These are phyloP conservation scores for Bubalus kerabau DNA, from an alignment of 2,113 vertebrate genomes.

Conservation along the genomic window DNA sequence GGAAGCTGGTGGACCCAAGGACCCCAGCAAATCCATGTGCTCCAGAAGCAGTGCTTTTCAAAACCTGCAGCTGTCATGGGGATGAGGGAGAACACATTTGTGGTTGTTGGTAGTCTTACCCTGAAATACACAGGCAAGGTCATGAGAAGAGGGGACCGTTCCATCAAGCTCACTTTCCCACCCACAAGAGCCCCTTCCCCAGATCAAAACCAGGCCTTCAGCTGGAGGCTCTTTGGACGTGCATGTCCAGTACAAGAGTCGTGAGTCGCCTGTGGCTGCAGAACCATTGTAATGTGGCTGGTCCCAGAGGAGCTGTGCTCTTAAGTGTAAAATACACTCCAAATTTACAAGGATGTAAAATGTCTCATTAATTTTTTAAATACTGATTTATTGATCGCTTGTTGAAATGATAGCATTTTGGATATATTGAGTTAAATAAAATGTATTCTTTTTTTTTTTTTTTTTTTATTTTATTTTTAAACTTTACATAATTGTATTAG, in stretches of 20 bases:
- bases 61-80: not conserved
- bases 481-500: too few relatives aligned
- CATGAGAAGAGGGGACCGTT: not conserved
- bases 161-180: not conserved
- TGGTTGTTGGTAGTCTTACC: not conserved
- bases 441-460: not conserved
- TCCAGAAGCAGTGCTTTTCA: not conserved
- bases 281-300: not conserved
- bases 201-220: not conserved
- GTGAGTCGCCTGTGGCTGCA: not conserved
- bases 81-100: rapidly evolving
- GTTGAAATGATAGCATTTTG: not conserved
- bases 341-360: not conserved
- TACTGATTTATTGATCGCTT: not conserved
- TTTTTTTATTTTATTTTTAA: too few relatives aligned
- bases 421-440: not conserved
- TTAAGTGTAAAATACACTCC: not conserved
- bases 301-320: not conserved
- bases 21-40: not conserved
- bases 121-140: not conserved
- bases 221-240: not conserved
- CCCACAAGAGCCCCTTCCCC: not conserved
- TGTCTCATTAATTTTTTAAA: not conserved
- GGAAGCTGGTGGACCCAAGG: not conserved
- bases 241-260: not conserved